Evolutionary conservation across 30 jellyfish, hydroid and myxozoan species (phyloP).

Genomic region (Nemopilema nomurai): DNA sequence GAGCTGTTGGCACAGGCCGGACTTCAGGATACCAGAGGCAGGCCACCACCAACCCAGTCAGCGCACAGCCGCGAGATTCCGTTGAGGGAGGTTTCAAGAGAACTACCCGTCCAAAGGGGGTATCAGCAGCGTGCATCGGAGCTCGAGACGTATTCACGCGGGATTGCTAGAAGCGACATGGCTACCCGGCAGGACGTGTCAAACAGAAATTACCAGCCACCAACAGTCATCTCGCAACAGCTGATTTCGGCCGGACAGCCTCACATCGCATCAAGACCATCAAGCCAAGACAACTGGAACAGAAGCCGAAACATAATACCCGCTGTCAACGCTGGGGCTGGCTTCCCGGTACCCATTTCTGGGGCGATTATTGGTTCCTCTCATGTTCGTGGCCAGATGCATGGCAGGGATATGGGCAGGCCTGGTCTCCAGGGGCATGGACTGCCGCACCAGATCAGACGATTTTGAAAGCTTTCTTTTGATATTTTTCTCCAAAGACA

Average conservation of each 20-base stretch:
- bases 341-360: conserved; percentile 7
- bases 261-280: conserved; percentile 38
- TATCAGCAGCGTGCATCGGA: conserved; percentile 48
- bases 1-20: conserved; percentile 62
- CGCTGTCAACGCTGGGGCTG: conserved; percentile 17
- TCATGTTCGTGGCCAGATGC: conserved; percentile 9
- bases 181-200: conserved; percentile 32
- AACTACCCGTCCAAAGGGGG: conserved; percentile 9
- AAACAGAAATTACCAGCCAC: conserved; percentile 35
- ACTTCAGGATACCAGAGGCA: conserved; percentile 44
- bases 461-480: conserved; percentile 15
- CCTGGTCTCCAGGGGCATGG: conserved; percentile 54
- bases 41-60: conserved; percentile 42
- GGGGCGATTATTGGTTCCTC: conserved; percentile 14
- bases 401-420: conserved; percentile 40
- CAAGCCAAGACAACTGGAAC: conserved; percentile 73
- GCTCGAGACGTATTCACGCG: conserved; percentile 14
- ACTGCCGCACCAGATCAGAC: conserved; percentile 53
- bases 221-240: conserved; percentile 23
- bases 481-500: no score
- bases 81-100: conserved; percentile 36
- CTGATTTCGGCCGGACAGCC: conserved; percentile 16
- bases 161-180: background rate
- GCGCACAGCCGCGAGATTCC: conserved; percentile 30
- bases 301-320: conserved; percentile 47